Evolutionary conservation across 2,888 invertebrate genomes (phyloP).

Genomic region (Parelbella ahira): DNA sequence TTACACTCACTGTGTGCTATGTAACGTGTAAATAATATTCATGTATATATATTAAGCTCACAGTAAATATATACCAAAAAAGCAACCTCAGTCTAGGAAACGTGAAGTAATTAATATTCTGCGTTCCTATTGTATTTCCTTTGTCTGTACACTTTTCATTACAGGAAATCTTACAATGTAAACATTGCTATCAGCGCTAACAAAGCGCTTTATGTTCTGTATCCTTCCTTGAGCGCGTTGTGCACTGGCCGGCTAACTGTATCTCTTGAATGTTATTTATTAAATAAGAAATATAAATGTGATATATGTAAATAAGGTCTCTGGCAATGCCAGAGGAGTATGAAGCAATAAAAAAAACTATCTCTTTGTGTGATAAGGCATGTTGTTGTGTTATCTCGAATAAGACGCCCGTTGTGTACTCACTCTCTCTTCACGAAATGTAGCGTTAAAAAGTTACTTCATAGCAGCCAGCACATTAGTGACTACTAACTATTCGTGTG

Average conservation of each 20-base stretch:
- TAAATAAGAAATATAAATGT: no score
- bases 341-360: no score
- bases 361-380: no score
- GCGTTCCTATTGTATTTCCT: slow-evolving; percentile 4
- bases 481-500: no score
- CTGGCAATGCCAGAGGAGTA: no score
- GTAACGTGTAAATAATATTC: slow-evolving; percentile 35
- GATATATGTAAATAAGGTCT: no score
- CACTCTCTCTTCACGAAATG: no score
- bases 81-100: slow-evolving; percentile 13
- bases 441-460: no score
- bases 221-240: neutral
- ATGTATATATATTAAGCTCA: neutral
- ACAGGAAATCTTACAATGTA: slow-evolving; percentile 15
- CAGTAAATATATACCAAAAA: slow-evolving; percentile 3
- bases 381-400: no score
- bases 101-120: slow-evolving; percentile 1
- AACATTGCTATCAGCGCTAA: slow-evolving; percentile 28
- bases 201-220: slow-evolving; percentile 36
- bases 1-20: no score
- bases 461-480: no score
- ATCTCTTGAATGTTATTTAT: slow-evolving; percentile 29
- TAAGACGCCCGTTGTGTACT: no score
- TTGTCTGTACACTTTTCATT: slow-evolving; percentile 11
- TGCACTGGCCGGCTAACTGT: neutral